Base-by-base conservation (phyloP, 1,140 invertebrate species). In the Telenomus remus region DNA sequence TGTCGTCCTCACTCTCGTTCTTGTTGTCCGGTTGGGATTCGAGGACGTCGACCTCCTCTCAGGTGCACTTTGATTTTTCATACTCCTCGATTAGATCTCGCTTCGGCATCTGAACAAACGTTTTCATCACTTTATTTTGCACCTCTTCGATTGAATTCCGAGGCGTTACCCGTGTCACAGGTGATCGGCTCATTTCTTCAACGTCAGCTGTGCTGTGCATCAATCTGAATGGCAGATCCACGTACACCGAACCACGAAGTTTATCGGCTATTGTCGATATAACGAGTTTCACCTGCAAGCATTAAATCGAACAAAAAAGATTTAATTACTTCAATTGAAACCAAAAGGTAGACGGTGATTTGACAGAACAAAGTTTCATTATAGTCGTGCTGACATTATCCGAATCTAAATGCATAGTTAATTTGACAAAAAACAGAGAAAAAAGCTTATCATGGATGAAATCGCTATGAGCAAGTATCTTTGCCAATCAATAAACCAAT, bases 141-240 rank as follows among this genome's bases (percentile, higher is more conserved):
- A 76, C 73, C 4, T 77, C 79, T n/a, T 78, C 80, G 7, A 68
- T 77, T 0, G 71, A 33, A 15, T 68, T 49, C 10, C 65, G 76
- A 4, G 68, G 37, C 1, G 51, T 4, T 0, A 74, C 63, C 65
- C 56, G 75, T 0, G 79, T 61, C 0, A 70, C 0, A 7, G 60
- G 46, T 8, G 82, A 80, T 0, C 81, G 80, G 6, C 80, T 82
- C 4, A 79, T 74, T 0, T 78, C 35, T n/a, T 89, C 85, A 0
- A 82, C 54, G 4, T 91, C 90, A 3, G 80, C 79, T 3, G 85
- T 85, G 4, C 88, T 90, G 78, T 92, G 90, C 89, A 91, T 91
- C 3, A 96, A 84, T 0, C 91, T 92, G 82, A 96, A 96, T 0
- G 95, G 95, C 19, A 96, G 82, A 84, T 95, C 95, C 0, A 95